Evolutionary conservation across 2,113 vertebrate genomes (phyloP).

Genomic region (Lepus europaeus): DNA sequence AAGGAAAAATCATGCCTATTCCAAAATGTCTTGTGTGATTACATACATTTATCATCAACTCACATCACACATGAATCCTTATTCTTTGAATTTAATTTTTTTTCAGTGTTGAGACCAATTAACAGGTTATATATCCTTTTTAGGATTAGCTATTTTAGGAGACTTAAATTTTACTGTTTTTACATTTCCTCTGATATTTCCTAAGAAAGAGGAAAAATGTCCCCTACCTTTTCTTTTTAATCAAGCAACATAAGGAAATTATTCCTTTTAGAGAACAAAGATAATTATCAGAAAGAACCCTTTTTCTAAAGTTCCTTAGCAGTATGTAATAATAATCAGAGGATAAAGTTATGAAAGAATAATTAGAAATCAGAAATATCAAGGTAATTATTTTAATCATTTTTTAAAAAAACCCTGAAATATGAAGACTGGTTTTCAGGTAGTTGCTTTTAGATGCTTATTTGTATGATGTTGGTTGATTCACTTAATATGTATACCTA

Average conservation of each 20-base stretch:
- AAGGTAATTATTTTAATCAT: background rate
- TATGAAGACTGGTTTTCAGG: background rate
- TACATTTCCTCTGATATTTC: constrained; percentile 37
- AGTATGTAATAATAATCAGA: background rate
- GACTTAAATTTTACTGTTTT: constrained; percentile 71
- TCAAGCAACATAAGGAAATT: background rate
- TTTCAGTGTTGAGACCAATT: constrained; percentile 40
- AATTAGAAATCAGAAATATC: constrained; percentile 46
- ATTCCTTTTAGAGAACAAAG: constrained; percentile 14
- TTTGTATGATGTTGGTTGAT: background rate
- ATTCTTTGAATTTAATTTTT: constrained; percentile 62
- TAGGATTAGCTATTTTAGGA: background rate
- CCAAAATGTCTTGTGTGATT: background rate
- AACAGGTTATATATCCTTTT: background rate
- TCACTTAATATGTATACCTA: background rate
- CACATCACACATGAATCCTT: constrained; percentile 33
- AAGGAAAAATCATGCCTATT: background rate
- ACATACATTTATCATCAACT: background rate
- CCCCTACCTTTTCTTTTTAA: constrained; percentile 27
- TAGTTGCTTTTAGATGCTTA: background rate
- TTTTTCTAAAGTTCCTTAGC: constrained; percentile 6
- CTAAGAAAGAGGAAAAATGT: constrained; percentile 19
- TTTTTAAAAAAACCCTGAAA: background rate
- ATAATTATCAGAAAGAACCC: constrained; percentile 31
- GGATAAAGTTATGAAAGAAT: background rate